A percentile compares a stretch with the other conserved stretches of the same genome.
Evolutionary conservation across 92 coral and sea anemone genomes (phyloP).

Genomic region (Heliopora coerulea): DNA sequence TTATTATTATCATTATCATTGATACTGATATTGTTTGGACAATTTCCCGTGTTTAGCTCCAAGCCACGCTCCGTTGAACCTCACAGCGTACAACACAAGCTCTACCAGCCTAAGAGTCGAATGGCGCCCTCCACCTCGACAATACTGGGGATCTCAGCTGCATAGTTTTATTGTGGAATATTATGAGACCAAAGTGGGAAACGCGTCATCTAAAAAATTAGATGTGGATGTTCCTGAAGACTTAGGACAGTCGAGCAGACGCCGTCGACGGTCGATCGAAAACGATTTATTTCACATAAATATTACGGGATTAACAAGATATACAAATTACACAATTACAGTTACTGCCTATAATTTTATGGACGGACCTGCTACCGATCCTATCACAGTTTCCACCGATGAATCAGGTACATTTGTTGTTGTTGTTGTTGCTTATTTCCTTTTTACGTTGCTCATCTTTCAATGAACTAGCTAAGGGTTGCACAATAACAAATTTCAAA

Average conservation of each 20-base stretch:
- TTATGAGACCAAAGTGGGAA: not conserved
- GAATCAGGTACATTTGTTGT: no score
- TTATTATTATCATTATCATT: no score
- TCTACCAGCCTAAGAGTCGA: not conserved
- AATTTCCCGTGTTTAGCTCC: slow-evolving; percentile 15
- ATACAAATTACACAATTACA: slow-evolving; percentile 42
- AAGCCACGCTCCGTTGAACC: slow-evolving; percentile 4
- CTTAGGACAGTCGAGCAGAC: not conserved
- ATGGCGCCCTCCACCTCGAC: slow-evolving; percentile 36
- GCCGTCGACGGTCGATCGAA: not conserved
- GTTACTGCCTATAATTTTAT: slow-evolving; percentile 41
- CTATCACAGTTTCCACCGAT: slow-evolving; percentile 29
- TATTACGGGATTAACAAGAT: slow-evolving; percentile 22
- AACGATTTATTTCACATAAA: not conserved
- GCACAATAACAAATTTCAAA: no score
- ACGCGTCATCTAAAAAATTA: not conserved
- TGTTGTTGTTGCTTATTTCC: no score
- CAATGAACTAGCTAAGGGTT: no score
- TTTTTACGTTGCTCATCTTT: no score
- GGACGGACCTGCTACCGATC: slow-evolving; percentile 42
- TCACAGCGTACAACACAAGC: not conserved
- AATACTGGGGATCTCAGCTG: slow-evolving; percentile 16
- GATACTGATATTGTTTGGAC: no score
- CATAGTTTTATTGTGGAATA: slow-evolving; percentile 29
- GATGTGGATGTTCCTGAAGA: not conserved